Evolutionary conservation across 2,888 invertebrate genomes (phyloP).

Genomic region (Philopedon plagiatum): DNA sequence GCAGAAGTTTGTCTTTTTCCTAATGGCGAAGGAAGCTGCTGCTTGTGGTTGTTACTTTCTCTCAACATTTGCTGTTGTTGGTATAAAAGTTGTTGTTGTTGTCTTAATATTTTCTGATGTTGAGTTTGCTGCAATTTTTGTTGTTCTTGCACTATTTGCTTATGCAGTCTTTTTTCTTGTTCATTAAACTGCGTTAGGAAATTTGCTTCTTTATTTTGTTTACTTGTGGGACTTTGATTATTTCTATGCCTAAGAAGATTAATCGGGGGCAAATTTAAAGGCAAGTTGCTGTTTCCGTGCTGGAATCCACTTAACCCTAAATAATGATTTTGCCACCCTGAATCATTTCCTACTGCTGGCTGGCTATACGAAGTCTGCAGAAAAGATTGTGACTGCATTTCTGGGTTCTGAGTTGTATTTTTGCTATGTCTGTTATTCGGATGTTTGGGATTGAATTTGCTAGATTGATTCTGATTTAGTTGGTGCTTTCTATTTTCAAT

Average conservation of each 20-base stretch:
- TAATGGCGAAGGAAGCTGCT: background rate
- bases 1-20: slow-evolving; percentile 6
- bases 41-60: background rate
- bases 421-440: slow-evolving; percentile 40
- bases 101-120: slow-evolving; percentile 36
- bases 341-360: slow-evolving; percentile 17
- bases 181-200: slow-evolving; percentile 38
- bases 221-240: slow-evolving; percentile 57
- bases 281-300: slow-evolving; percentile 54
- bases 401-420: slow-evolving; percentile 30
- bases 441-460: slow-evolving; percentile 25
- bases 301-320: slow-evolving; percentile 59
- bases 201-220: slow-evolving; percentile 44
- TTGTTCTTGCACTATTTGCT: slow-evolving; percentile 47
- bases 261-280: slow-evolving; percentile 62
- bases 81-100: slow-evolving; percentile 41
- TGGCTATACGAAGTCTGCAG: slow-evolving; percentile 23
- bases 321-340: slow-evolving; percentile 58
- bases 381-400: slow-evolving; percentile 18
- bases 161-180: slow-evolving; percentile 42
- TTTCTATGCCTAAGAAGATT: slow-evolving; percentile 61
- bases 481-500: slow-evolving; percentile 14
- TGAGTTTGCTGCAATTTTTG: slow-evolving; percentile 47
- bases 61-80: slow-evolving; percentile 28
- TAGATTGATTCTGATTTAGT: slow-evolving; percentile 17